phyloP scores from a whole-genome alignment of 1,140 invertebrate genomes.

The Phthorimaea operculella region DNA sequence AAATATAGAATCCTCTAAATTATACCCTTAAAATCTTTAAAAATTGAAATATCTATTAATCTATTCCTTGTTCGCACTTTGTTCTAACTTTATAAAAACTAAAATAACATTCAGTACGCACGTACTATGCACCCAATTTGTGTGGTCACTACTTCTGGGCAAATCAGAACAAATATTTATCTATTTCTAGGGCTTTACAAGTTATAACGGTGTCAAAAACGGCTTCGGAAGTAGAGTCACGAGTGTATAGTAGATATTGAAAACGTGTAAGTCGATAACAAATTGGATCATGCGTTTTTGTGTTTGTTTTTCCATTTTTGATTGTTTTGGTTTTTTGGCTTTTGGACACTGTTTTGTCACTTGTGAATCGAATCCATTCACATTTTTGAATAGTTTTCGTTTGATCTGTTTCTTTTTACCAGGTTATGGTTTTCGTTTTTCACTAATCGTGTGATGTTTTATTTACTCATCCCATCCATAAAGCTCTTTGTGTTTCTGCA shows the following conservation, averaged over 20 bases:
- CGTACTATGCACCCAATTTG: no score
- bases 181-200: constrained; percentile 65
- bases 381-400: no score
- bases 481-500: constrained; percentile 8
- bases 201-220: constrained; percentile 65
- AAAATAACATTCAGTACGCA: not conserved
- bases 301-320: not conserved
- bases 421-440: constrained; percentile 13
- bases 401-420: no score
- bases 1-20: no score
- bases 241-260: constrained; percentile 55
- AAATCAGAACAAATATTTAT: constrained; percentile 8
- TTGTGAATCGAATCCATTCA: no score
- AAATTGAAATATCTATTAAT: no score
- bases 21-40: no score
- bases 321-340: no score
- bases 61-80: no score
- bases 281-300: constrained; percentile 30
- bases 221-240: constrained; percentile 60
- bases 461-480: constrained; percentile 21
- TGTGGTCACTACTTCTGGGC: not conserved
- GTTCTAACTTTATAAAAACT: no score
- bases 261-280: constrained; percentile 45
- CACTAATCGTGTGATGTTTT: constrained; percentile 22
- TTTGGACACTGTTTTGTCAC: no score